Conservation (phyloP, 2,113 vertebrate genomes). For the Oreochromis tanganicae region DNA sequence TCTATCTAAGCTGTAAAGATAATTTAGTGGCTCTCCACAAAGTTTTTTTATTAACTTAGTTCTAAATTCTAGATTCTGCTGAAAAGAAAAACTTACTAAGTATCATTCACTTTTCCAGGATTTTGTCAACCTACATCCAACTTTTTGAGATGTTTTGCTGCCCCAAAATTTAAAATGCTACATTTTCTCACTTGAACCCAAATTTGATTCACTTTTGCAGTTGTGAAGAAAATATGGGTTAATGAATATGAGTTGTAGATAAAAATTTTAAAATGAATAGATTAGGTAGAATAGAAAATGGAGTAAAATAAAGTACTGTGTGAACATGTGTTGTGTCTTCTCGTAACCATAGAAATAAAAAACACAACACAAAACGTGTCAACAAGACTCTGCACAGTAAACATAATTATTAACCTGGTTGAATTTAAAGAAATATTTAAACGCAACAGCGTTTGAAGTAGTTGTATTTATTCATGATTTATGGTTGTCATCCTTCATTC, state of each 20-base stretch:
- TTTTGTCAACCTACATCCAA: not conserved
- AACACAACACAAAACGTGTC: not conserved
- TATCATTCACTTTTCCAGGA: accelerated
- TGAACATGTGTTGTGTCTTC: not conserved
- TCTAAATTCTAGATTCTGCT: not conserved
- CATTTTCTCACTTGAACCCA: not conserved
- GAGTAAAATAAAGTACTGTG: accelerated
- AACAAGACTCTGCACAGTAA: not conserved
- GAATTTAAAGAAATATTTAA: accelerated
- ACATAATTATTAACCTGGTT: not conserved
- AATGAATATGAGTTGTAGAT: not conserved
- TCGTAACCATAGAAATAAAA: not conserved
- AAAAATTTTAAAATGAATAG: not conserved
- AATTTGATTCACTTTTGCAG: not conserved
- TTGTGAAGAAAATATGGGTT: accelerated
- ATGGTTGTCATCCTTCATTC: not conserved
- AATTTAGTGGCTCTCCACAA: not conserved
- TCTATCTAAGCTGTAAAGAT: accelerated
- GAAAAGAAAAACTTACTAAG: not conserved
- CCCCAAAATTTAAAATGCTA: not conserved
- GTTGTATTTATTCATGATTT: not conserved
- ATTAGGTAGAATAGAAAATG: accelerated
- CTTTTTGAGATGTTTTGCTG: not conserved
- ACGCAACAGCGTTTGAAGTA: not conserved
- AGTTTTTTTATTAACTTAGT: not conserved